phyloP scores from a whole-genome alignment of 1,140 invertebrate species.

The Drosophila teissieri region DNA sequence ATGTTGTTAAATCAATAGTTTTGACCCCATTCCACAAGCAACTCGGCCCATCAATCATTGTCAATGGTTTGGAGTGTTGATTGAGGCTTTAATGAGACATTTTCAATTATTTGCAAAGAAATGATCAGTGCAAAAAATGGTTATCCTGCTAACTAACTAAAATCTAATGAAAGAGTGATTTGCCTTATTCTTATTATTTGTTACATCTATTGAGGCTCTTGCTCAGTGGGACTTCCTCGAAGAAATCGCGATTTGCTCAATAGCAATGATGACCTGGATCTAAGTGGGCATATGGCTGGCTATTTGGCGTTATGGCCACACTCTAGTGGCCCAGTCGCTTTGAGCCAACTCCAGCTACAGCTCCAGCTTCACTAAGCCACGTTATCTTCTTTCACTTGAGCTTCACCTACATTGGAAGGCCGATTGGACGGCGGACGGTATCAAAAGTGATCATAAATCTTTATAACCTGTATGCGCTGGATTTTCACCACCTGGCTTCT shows the following conservation, averaged over 20 bases:
- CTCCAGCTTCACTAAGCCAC: constrained; percentile 8
- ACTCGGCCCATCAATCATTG: constrained; percentile 11
- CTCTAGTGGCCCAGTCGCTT: not conserved
- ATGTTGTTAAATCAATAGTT: not conserved
- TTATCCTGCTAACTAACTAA: no score
- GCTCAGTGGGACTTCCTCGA: no score
- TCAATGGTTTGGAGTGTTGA: constrained; percentile 3
- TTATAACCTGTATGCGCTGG: constrained; percentile 69
- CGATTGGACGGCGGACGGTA: constrained; percentile 41
- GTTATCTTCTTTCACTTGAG: constrained; percentile 37
- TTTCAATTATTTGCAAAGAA: not conserved
- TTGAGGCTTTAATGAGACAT: not conserved
- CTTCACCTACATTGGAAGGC: constrained; percentile 23
- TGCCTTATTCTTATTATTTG: no score
- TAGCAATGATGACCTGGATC: constrained; percentile 19
- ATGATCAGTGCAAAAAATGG: no score
- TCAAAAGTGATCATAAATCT: constrained; percentile 79
- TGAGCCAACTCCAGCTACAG: not conserved
- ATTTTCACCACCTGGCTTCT: constrained; percentile 61
- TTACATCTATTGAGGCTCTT: no score
- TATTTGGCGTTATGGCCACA: not conserved
- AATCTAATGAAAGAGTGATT: no score
- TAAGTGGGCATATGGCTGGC: constrained; percentile 1
- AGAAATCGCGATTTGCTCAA: not conserved
- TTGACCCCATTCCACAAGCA: constrained; percentile 2